These are phyloP conservation scores for Malthinus flaveolus DNA, from an alignment of 2,888 invertebrate species.

Conservation along the genomic window DNA sequence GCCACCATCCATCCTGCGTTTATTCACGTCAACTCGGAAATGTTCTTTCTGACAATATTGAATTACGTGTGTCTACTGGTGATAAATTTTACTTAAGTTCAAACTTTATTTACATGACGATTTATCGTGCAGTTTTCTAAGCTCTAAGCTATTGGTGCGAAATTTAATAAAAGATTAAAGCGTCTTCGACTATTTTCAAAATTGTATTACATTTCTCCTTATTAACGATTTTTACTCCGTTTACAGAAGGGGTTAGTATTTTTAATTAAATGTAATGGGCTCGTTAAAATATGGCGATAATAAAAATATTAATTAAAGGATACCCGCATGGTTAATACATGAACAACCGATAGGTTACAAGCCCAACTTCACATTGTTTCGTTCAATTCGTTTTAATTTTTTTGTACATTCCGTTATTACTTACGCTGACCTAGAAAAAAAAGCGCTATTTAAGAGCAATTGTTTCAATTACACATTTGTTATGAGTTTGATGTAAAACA, in stretches of 20 bases:
- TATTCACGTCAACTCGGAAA: slow-evolving; percentile 14
- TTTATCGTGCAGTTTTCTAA: background rate
- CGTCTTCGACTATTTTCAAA: too few relatives aligned
- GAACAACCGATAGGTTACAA: too few relatives aligned
- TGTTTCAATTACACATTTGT: slow-evolving; percentile 10
- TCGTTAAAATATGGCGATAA: slow-evolving; percentile 10
- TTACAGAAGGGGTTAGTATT: background rate
- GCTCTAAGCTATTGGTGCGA: too few relatives aligned
- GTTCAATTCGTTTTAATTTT: too few relatives aligned
- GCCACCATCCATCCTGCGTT: slow-evolving; percentile 14
- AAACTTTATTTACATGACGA: background rate
- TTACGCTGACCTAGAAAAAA: too few relatives aligned
- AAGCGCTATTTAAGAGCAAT: slow-evolving; percentile 3
- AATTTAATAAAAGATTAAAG: too few relatives aligned
- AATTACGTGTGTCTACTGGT: background rate
- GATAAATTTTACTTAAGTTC: slow-evolving; percentile 1
- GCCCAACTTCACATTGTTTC: background rate
- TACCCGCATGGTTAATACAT: slow-evolving; percentile 16
- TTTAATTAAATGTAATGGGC: slow-evolving; percentile 20
- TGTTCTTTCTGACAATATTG: slow-evolving; percentile 1
- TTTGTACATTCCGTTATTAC: too few relatives aligned
- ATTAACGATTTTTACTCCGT: too few relatives aligned
- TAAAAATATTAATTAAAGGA: slow-evolving; percentile 20
- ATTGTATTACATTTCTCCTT: too few relatives aligned
- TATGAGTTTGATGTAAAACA: too few relatives aligned